phyloP scores from a whole-genome alignment of 2,113 vertebrate species.

The Ceratotherium simum region DNA sequence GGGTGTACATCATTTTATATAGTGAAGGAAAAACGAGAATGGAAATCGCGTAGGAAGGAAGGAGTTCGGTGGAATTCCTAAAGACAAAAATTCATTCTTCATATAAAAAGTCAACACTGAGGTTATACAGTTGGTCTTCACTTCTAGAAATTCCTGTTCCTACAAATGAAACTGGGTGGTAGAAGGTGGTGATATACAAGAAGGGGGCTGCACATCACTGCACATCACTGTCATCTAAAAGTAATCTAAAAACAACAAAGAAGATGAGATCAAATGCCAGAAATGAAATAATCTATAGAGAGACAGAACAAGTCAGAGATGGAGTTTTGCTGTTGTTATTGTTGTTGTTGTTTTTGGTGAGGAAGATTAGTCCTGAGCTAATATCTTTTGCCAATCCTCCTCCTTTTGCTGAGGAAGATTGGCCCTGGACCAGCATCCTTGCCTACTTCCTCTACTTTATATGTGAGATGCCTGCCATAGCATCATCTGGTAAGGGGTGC shows the following conservation, averaged over 20 bases:
- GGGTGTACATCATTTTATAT: background rate
- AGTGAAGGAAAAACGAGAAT: background rate
- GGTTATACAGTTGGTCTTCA: background rate
- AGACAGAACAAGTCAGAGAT: too few species aligned
- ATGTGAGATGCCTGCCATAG: too few species aligned
- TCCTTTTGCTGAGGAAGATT: too few species aligned
- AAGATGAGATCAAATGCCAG: background rate
- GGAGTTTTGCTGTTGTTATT: too few species aligned
- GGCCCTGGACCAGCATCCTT: too few species aligned
- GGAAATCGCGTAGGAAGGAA: background rate
- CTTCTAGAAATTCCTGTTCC: background rate
- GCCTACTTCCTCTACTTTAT: too few species aligned
- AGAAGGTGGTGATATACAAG: background rate
- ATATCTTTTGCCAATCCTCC: too few species aligned
- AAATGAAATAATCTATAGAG: background rate
- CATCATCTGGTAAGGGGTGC: too few species aligned
- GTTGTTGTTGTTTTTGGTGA: too few species aligned
- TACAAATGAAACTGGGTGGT: background rate
- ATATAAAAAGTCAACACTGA: background rate
- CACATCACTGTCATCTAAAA: background rate
- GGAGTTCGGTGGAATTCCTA: background rate
- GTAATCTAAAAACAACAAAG: background rate
- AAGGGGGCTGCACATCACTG: too few species aligned
- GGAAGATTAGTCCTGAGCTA: too few species aligned
- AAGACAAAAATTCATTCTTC: slow-evolving; percentile 27